Percentiles rank a stretch among this genome's conserved stretches.
Evolutionary conservation across 2,888 invertebrate genomes (phyloP).

Genomic region (Automeris io): DNA sequence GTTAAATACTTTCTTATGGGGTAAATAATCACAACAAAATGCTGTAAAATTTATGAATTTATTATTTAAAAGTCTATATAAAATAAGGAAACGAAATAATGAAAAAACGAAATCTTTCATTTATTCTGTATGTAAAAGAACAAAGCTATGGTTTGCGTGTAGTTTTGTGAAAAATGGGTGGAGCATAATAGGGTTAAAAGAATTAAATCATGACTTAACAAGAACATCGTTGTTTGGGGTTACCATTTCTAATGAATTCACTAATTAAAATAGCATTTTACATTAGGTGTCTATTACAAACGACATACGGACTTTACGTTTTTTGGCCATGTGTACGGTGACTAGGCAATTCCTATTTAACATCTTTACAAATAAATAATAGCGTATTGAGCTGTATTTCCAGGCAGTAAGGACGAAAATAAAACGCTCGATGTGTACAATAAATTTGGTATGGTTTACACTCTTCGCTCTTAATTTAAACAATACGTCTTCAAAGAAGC

Average conservation of each 20-base stretch:
- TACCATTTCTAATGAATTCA: conserved; percentile 15
- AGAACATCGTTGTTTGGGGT: conserved; percentile 18
- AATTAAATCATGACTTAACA: conserved; percentile 14
- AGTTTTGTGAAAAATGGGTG: too few species aligned
- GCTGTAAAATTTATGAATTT: too few species aligned
- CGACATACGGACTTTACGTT: conserved; percentile 19
- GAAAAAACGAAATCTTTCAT: too few species aligned
- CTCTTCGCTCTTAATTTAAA: conserved; percentile 52
- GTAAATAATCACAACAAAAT: too few species aligned
- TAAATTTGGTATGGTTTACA: conserved; percentile 11
- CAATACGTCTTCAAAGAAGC: conserved; percentile 54
- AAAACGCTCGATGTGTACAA: conserved; percentile 18
- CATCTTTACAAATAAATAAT: background rate
- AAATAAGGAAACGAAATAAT: too few species aligned
- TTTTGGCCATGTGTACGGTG: conserved; percentile 39
- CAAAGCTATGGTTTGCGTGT: too few species aligned
- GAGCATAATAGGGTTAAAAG: conserved; percentile 10
- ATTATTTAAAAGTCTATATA: too few species aligned
- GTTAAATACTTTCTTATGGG: too few species aligned
- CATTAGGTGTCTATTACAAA: conserved; percentile 2
- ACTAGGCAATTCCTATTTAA: conserved; percentile 33
- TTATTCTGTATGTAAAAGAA: too few species aligned
- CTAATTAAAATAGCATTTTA: conserved; percentile 9
- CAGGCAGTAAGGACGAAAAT: conserved; percentile 10
- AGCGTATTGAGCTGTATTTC: conserved; percentile 7